phyloP scores from a whole-genome alignment of 2,797 vertebrate genomes.

The Cheirogaleus major region DNA sequence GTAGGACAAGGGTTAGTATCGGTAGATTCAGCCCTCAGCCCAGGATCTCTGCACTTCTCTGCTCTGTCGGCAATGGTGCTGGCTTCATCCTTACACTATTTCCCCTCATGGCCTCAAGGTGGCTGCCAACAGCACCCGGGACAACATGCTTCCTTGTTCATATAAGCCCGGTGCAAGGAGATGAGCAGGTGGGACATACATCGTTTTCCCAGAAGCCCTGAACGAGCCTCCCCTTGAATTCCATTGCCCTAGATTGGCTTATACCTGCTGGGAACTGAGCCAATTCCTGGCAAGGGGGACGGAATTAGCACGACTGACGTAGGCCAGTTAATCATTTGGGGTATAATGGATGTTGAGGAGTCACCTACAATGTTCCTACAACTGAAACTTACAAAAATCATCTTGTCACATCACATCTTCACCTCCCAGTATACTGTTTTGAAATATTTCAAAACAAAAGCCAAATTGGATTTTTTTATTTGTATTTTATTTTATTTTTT shows the following conservation, averaged over 20 bases:
- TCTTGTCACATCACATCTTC: not conserved
- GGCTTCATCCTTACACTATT: not conserved
- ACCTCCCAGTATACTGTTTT: not conserved
- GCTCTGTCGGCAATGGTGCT: not conserved
- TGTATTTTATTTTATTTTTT: not conserved
- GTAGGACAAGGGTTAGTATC: not conserved
- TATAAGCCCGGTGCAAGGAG: not conserved
- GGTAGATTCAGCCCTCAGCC: not conserved
- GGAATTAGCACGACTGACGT: not conserved
- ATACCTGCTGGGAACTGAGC: not conserved
- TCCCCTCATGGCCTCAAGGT: not conserved
- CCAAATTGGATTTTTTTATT: not conserved
- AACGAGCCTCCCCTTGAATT: not conserved
- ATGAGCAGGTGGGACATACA: not conserved
- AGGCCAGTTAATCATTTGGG: not conserved
- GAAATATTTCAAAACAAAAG: constrained; percentile 27
- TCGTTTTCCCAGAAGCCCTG: not conserved
- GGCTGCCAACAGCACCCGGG: not conserved
- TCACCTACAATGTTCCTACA: not conserved
- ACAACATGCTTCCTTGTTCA: not conserved
- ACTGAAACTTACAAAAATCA: not conserved
- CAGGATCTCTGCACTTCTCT: not conserved
- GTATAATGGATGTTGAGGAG: not conserved
- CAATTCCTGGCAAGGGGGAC: not conserved
- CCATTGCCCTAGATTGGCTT: not conserved